Conservation (phyloP, 2,888 invertebrate genomes). For the Pantelozetes paolii region DNA sequence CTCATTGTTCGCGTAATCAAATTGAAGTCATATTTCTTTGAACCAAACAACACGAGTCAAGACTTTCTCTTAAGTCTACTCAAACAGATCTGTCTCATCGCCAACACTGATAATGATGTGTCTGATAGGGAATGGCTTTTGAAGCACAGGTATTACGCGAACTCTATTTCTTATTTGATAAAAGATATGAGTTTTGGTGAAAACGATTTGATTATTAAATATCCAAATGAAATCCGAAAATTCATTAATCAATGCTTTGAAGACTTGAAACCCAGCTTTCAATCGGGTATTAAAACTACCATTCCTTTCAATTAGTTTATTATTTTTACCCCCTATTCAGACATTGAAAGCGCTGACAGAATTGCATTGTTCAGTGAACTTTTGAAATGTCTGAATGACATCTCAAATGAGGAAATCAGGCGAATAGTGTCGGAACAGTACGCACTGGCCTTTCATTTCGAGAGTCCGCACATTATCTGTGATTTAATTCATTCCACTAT, state of each 20-base stretch:
- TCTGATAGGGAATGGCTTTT: slow-evolving; percentile 19
- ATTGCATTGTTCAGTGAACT: not conserved
- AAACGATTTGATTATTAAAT: not conserved
- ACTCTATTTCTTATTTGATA: not conserved
- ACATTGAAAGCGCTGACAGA: not conserved
- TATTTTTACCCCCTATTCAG: not conserved
- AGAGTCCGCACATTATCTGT: slow-evolving; percentile 15
- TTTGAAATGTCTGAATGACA: slow-evolving; percentile 6
- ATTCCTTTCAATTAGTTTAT: not conserved
- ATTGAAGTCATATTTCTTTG: slow-evolving; percentile 37
- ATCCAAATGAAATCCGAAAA: slow-evolving; percentile 14
- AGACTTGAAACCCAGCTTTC: slow-evolving; percentile 20
- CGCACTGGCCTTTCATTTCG: not conserved
- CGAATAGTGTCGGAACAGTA: slow-evolving; percentile 18
- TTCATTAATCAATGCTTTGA: slow-evolving; percentile 22
- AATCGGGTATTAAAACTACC: not conserved
- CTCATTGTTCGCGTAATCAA: slow-evolving; percentile 39
- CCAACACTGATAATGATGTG: not conserved
- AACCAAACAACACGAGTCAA: slow-evolving; percentile 16
- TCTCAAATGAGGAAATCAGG: not conserved
- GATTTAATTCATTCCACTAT: slow-evolving; percentile 10
- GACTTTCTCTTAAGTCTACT: slow-evolving; percentile 9
- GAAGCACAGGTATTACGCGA: slow-evolving; percentile 23
- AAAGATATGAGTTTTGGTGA: not conserved
- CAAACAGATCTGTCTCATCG: slow-evolving; percentile 20